A percentile compares a stretch with the other conserved stretches of the same genome.
Conservation (phyloP, 2,113 vertebrate genomes). For the Megalops atlanticus region DNA sequence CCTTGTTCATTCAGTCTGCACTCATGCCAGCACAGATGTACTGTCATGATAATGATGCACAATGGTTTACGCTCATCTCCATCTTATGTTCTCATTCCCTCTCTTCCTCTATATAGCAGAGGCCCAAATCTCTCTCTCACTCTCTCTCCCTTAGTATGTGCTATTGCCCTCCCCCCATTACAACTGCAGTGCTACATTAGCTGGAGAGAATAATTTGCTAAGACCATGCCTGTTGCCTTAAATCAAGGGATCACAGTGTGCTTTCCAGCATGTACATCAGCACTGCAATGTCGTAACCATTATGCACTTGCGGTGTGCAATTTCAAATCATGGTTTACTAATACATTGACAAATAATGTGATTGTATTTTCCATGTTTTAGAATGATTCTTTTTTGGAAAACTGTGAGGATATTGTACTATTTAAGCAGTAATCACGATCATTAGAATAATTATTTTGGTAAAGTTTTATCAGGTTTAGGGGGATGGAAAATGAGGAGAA, state of each 20-base stretch:
- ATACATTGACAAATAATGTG: not conserved
- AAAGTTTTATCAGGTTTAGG: not conserved
- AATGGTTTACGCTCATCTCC: not conserved
- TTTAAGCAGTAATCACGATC: not conserved
- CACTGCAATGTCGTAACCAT: not conserved
- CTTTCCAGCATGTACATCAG: not conserved
- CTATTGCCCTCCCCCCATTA: slow-evolving; percentile 11
- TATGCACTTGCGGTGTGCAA: not conserved
- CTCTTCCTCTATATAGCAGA: not conserved
- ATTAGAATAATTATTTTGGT: not conserved
- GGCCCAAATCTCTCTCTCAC: slow-evolving; percentile 27
- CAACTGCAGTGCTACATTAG: slow-evolving; percentile 49
- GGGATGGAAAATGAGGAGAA: not conserved
- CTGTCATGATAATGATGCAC: not conserved
- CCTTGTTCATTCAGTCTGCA: not conserved
- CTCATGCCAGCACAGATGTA: slow-evolving; percentile 11
- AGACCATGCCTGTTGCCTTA: not conserved
- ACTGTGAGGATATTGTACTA: not conserved
- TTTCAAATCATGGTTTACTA: not conserved
- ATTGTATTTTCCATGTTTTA: not conserved
- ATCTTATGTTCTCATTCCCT: not conserved
- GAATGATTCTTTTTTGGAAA: no score
- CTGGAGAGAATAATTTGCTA: slow-evolving; percentile 4
- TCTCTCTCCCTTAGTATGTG: slow-evolving; percentile 34
- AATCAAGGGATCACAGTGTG: not conserved